Percentiles rank a stretch among this genome's conserved stretches.
phyloP scores from a whole-genome alignment of 2,888 invertebrate species.

The Mamestra brassicae region DNA sequence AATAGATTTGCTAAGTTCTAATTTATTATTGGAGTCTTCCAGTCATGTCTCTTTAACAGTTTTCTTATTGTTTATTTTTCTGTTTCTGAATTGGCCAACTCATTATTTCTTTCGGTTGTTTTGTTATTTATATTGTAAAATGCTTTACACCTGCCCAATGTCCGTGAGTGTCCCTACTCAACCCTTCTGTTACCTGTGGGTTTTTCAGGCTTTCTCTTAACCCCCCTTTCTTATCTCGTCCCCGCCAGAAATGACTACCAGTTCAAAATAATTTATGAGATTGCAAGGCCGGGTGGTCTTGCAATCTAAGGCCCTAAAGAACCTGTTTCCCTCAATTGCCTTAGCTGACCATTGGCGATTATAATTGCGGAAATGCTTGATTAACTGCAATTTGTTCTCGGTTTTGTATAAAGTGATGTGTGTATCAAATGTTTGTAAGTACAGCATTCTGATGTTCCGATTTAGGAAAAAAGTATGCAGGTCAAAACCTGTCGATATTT shows the following conservation, averaged over 20 bases:
- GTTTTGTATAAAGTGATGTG: not conserved
- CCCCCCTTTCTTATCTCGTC: not conserved
- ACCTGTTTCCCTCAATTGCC: constrained; percentile 43
- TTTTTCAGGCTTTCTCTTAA: not conserved
- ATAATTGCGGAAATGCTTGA: constrained; percentile 36
- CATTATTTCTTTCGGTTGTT: not conserved
- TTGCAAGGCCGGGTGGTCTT: constrained; percentile 42
- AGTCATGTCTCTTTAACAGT: not conserved
- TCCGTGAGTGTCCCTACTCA: not conserved
- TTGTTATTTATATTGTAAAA: not conserved
- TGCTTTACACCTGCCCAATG: not conserved
- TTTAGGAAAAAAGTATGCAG: not conserved
- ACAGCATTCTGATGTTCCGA: not conserved
- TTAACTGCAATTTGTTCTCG: constrained; percentile 44
- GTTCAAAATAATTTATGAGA: constrained; percentile 36
- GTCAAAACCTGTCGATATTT: constrained; percentile 6
- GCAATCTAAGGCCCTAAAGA: constrained; percentile 41
- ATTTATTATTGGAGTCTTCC: not conserved
- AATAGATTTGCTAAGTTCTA: not conserved
- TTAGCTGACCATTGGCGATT: constrained; percentile 43
- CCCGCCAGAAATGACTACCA: constrained; percentile 20
- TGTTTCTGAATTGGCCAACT: no score
- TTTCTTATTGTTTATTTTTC: not conserved
- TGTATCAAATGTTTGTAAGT: not conserved
- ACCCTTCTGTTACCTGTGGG: constrained; percentile 16